phyloP scores from a whole-genome alignment of 2,113 vertebrate species.

The Grammomys surdaster region DNA sequence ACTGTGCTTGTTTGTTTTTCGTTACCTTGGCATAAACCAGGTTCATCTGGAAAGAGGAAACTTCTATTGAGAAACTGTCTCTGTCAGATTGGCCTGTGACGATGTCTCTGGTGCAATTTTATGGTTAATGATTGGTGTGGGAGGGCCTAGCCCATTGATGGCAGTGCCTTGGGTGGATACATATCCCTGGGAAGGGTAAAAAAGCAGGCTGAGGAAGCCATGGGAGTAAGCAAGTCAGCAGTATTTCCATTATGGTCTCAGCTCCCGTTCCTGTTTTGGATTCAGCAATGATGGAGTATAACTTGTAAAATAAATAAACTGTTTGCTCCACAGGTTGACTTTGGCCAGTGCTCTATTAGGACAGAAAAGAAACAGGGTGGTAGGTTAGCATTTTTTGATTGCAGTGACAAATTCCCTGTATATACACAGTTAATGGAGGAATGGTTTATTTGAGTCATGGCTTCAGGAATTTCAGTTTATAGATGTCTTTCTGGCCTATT shows the following conservation, averaged over 20 bases:
- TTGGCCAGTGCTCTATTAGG: background rate
- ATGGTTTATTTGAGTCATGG: background rate
- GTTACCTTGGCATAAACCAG: background rate
- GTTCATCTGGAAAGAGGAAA: background rate
- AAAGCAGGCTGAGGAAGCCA: background rate
- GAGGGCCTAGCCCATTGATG: background rate
- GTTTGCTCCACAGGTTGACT: background rate
- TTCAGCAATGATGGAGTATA: background rate
- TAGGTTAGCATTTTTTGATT: background rate
- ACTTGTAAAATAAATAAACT: background rate
- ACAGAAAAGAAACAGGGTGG: background rate
- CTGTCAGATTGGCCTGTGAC: background rate
- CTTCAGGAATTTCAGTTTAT: background rate
- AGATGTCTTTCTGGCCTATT: background rate
- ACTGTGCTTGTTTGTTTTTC: background rate
- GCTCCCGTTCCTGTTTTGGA: background rate
- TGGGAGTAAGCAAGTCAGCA: background rate
- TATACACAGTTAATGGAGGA: background rate
- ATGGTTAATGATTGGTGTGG: background rate
- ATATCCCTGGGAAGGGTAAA: background rate
- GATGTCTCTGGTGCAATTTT: background rate
- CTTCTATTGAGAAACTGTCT: background rate
- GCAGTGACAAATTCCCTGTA: background rate
- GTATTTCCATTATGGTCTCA: background rate
- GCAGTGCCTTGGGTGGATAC: background rate